Evolutionary conservation across 2,888 invertebrate genomes (phyloP).

Genomic region (Coenonympha arcania): DNA sequence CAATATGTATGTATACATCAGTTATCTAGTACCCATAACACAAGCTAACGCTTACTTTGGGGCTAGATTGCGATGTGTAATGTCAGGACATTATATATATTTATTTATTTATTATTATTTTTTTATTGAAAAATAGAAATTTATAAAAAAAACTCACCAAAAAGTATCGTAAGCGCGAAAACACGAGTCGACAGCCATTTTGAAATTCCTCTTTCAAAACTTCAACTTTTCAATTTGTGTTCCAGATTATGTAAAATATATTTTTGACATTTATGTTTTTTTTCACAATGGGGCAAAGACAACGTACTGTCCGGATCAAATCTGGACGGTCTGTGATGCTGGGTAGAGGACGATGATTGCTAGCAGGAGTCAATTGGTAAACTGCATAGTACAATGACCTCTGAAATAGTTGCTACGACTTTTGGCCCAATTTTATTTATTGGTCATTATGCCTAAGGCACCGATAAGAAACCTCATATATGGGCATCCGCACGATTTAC

Average conservation of each 20-base stretch:
- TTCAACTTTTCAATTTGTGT: constrained; percentile 5
- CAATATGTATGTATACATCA: too few relatives aligned
- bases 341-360: constrained; percentile 42
- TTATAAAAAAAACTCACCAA: constrained; percentile 48
- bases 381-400: constrained; percentile 40
- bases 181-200: constrained; percentile 45
- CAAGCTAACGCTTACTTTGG: too few relatives aligned
- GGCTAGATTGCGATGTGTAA: too few relatives aligned
- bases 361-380: constrained; percentile 54
- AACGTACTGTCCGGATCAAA: constrained; percentile 39
- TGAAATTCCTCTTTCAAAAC: constrained; percentile 18
- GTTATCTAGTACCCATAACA: too few relatives aligned
- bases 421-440: constrained; percentile 26
- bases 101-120: too few relatives aligned
- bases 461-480: too few relatives aligned
- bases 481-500: too few relatives aligned
- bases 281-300: constrained; percentile 6
- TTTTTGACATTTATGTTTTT: background rate
- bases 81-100: too few relatives aligned
- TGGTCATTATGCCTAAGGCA: constrained; percentile 8
- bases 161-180: constrained; percentile 42
- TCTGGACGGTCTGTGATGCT: constrained; percentile 45
- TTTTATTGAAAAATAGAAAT: too few relatives aligned
- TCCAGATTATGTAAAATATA: background rate
- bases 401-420: constrained; percentile 31